Evolutionary conservation across 2,888 invertebrate genomes (phyloP).

Genomic region (Eilema sororculum): DNA sequence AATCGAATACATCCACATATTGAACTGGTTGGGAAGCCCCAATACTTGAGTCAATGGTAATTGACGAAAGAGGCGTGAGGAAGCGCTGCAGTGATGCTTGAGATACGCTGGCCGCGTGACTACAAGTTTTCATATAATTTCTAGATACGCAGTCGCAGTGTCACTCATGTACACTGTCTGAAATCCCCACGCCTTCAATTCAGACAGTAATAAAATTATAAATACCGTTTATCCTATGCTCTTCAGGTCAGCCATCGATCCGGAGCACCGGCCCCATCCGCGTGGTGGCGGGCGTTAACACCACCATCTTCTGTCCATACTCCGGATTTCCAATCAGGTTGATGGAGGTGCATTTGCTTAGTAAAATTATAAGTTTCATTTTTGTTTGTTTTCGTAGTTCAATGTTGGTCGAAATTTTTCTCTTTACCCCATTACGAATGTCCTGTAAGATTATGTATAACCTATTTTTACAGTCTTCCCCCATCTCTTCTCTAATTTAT

Average conservation of each 20-base stretch:
- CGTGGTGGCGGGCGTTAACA: constrained; percentile 92
- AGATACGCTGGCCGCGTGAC: no score
- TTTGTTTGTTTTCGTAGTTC: constrained; percentile 59
- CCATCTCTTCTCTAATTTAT: background rate
- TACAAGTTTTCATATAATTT: no score
- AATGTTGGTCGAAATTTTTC: constrained; percentile 19
- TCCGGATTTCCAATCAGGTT: constrained; percentile 94
- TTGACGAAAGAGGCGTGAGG: no score
- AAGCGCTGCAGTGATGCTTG: no score
- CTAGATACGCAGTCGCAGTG: no score
- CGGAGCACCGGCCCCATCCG: constrained; percentile 91
- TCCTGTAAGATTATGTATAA: background rate
- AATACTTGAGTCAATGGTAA: no score
- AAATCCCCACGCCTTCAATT: no score
- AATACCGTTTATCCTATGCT: background rate
- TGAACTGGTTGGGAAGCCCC: no score
- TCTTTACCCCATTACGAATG: background rate
- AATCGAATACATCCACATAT: no score
- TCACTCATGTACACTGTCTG: no score
- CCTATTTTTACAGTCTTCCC: background rate
- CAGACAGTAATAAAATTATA: no score
- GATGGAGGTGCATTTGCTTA: constrained; percentile 87
- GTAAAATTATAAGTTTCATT: constrained; percentile 84
- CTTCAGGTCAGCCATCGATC: constrained; percentile 90
- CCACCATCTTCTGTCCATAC: constrained; percentile 93